phyloP scores from a whole-genome alignment of 2,797 vertebrate genomes.

The Perdix hodgsoniae region DNA sequence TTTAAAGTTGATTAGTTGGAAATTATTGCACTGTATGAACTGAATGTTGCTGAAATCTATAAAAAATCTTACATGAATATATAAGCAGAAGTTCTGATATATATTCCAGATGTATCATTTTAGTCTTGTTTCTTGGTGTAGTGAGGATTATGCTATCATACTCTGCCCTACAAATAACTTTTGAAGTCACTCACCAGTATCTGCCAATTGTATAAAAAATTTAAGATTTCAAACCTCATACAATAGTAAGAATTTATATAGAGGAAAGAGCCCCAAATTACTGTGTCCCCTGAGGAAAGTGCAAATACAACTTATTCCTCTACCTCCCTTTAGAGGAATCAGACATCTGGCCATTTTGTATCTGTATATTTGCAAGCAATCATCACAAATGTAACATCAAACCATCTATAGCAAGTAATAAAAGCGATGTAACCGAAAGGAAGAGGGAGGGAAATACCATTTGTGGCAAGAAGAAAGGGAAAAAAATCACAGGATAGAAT shows the following conservation, averaged over 20 bases:
- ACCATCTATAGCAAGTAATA: background rate
- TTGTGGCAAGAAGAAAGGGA: background rate
- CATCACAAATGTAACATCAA: background rate
- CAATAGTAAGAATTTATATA: background rate
- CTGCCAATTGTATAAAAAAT: background rate
- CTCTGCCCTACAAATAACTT: background rate
- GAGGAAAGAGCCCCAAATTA: background rate
- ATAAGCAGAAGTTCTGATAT: slow-evolving; percentile 30
- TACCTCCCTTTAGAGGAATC: background rate
- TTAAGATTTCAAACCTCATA: background rate
- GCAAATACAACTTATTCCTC: background rate
- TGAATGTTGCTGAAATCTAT: slow-evolving; percentile 47
- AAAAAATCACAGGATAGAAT: background rate
- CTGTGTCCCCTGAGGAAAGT: background rate
- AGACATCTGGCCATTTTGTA: background rate
- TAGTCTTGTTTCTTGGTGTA: background rate
- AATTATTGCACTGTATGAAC: slow-evolving; percentile 44
- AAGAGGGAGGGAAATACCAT: background rate
- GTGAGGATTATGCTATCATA: background rate
- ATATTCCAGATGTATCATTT: slow-evolving; percentile 46
- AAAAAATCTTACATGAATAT: slow-evolving; percentile 11
- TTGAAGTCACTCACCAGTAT: background rate
- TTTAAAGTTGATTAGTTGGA: slow-evolving; percentile 74
- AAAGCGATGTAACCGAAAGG: background rate
- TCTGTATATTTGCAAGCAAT: background rate